A percentile compares a stretch with the other conserved stretches of the same genome.
phyloP scores from a whole-genome alignment of 2,888 invertebrate genomes.

The Koerneria pararmatus region DNA sequence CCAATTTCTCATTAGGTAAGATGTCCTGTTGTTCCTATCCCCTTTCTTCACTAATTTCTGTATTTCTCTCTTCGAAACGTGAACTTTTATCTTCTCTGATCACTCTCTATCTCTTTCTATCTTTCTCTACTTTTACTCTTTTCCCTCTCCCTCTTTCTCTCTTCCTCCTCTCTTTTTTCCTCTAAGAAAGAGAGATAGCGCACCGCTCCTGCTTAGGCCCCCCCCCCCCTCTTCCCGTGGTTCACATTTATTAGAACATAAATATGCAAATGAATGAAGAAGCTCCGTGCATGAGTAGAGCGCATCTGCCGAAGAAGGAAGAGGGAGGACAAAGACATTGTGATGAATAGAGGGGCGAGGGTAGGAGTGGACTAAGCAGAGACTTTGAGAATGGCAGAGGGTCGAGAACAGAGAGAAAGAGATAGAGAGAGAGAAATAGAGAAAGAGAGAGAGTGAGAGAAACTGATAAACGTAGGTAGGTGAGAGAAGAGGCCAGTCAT shows the following conservation, averaged over 20 bases:
- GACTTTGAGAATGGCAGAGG: not conserved
- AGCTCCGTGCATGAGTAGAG: not conserved
- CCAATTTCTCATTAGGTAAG: slow-evolving; percentile 14
- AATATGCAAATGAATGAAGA: slow-evolving; percentile 18
- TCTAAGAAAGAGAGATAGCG: not conserved
- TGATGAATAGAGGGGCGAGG: not conserved
- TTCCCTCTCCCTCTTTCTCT: too few species aligned
- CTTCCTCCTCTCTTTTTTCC: not conserved
- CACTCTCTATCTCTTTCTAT: too few species aligned
- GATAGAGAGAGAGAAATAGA: not conserved
- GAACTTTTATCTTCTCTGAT: too few species aligned
- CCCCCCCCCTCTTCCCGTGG: too few species aligned
- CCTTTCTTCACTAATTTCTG: too few species aligned
- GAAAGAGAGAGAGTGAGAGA: not conserved
- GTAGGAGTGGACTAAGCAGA: not conserved
- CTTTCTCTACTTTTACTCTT: too few species aligned
- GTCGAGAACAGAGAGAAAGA: not conserved
- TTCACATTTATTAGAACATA: slow-evolving; percentile 24
- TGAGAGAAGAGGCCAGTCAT: not conserved
- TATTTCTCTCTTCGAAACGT: too few species aligned
- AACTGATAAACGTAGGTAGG: not conserved
- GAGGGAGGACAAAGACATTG: slow-evolving; percentile 5
- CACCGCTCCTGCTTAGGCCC: too few species aligned
- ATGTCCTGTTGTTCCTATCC: not conserved
- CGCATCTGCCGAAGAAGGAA: not conserved